Evolutionary conservation across 2,888 invertebrate genomes (phyloP).

Genomic region (Mallateleia sp.): DNA sequence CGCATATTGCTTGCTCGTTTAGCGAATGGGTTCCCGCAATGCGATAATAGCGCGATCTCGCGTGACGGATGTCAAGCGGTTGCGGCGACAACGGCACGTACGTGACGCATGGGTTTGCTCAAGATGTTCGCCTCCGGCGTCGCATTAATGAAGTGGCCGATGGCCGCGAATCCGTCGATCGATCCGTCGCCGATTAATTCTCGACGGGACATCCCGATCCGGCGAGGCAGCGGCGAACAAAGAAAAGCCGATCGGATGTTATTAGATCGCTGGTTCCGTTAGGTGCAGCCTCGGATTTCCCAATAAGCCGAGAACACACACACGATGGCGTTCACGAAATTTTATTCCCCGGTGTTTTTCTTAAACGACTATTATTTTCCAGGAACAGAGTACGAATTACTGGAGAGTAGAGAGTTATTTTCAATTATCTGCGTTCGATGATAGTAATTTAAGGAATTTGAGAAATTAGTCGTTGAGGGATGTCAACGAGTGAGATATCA

Average conservation of each 20-base stretch:
- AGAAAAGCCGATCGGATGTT: slow-evolving; percentile 74
- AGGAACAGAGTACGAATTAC: too few species aligned
- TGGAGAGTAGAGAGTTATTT: too few species aligned
- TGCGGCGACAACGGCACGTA: slow-evolving; percentile 69
- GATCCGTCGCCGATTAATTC: slow-evolving; percentile 76
- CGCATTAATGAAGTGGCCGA: slow-evolving; percentile 75
- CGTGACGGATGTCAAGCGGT: slow-evolving; percentile 70
- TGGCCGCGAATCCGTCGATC: slow-evolving; percentile 72
- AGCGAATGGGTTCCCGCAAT: slow-evolving; percentile 68
- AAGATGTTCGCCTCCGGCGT: slow-evolving; percentile 72
- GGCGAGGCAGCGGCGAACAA: slow-evolving; percentile 43
- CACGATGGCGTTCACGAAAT: slow-evolving; percentile 50
- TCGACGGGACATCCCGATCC: slow-evolving; percentile 67
- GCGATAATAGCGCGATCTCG: slow-evolving; percentile 74
- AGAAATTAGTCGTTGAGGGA: too few species aligned
- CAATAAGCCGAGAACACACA: slow-evolving; percentile 59
- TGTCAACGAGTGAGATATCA: too few species aligned
- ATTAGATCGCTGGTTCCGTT: slow-evolving; percentile 68
- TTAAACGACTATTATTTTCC: slow-evolving; percentile 10
- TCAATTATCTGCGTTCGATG: too few species aligned
- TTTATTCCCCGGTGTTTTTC: slow-evolving; percentile 19
- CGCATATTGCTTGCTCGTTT: slow-evolving; percentile 35
- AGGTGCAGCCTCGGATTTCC: slow-evolving; percentile 43
- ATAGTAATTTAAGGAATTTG: too few species aligned
- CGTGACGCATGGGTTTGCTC: slow-evolving; percentile 69